Conservation (phyloP, 35 echinoderm and acorn worm genomes). For the Patiria miniata region DNA sequence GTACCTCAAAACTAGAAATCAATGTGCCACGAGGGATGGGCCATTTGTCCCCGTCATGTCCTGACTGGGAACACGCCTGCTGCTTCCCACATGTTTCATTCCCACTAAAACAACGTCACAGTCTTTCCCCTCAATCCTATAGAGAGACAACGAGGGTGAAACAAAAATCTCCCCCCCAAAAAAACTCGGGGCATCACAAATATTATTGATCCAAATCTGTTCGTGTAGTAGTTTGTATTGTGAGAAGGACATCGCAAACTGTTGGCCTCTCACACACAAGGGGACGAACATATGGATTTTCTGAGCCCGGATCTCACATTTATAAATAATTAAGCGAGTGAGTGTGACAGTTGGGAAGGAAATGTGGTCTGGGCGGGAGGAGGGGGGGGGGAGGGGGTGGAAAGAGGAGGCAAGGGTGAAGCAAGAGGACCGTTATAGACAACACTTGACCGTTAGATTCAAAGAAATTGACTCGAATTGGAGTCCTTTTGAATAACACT, state of each 20-base stretch:
- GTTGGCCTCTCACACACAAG: not conserved
- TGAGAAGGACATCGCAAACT: slow-evolving; percentile 4
- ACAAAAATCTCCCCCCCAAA: slow-evolving; percentile 6
- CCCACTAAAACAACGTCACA: slow-evolving; percentile 10
- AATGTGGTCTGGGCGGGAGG: not conserved
- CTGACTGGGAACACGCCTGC: not conserved
- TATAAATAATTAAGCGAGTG: not conserved
- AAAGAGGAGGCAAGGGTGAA: not conserved
- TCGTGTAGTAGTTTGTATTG: not conserved
- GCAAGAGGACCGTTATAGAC: not conserved
- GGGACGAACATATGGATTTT: not conserved
- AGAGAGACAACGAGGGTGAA: no score
- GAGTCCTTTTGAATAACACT: no score
- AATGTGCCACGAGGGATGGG: no score
- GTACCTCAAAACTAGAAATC: no score
- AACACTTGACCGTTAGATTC: not conserved
- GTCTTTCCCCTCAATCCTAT: no score
- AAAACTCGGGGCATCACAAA: not conserved
- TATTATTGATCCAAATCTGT: slow-evolving; percentile 34
- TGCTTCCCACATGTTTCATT: not conserved
- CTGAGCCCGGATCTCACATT: not conserved
- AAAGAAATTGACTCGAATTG: no score
- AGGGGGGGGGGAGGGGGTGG: not conserved
- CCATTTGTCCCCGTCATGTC: not conserved
- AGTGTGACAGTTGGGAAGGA: no score